Conservation (phyloP, 2,113 vertebrate genomes). For the Geothlypis trichas region DNA sequence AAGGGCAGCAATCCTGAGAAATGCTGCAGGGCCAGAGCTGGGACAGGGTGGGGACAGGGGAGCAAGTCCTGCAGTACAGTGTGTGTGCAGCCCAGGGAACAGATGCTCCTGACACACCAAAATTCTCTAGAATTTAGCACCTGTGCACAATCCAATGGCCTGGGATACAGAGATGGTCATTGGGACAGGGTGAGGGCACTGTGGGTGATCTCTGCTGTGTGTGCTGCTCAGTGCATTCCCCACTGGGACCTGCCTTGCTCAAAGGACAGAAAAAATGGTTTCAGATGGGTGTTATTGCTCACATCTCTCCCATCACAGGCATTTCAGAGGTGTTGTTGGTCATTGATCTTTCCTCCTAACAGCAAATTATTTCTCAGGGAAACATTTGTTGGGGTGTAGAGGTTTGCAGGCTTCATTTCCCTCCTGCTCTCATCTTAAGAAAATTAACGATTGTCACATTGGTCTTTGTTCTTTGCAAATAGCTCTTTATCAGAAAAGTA, state of each 20-base stretch:
- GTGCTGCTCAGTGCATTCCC: fast-evolving
- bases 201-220: not conserved
- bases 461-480: too few relatives aligned
- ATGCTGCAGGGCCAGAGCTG: not conserved
- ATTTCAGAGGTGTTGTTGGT: not conserved
- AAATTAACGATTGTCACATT: too few relatives aligned
- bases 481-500: too few relatives aligned
- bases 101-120: not conserved
- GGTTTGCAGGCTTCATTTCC: too few relatives aligned
- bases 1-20: fast-evolving
- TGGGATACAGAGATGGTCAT: not conserved
- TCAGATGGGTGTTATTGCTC: not conserved
- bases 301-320: not conserved
- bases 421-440: too few relatives aligned
- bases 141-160: not conserved
- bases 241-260: not conserved
- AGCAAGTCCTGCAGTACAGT: not conserved
- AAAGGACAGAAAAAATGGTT: not conserved
- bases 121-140: not conserved
- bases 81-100: not conserved
- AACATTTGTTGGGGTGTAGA: not conserved
- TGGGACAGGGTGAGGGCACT: fast-evolving
- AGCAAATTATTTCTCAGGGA: not conserved
- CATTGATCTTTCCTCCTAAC: not conserved
- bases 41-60: not conserved